Base-by-base conservation (phyloP, 2,797 vertebrate genomes). In the Pseudotriccus pelzelni region DNA sequence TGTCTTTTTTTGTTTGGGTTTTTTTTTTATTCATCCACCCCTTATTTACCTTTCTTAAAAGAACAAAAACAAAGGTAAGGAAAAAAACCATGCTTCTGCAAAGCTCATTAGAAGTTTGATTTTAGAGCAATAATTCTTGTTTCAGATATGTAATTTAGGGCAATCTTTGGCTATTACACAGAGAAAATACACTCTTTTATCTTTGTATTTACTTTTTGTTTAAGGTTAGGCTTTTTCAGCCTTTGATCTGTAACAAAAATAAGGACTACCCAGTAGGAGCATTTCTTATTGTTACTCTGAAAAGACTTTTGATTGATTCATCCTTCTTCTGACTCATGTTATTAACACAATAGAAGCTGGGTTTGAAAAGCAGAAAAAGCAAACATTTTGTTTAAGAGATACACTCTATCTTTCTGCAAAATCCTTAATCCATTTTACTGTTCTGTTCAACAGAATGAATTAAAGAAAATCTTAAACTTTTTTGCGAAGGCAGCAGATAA, bases 231-330 rank as follows among this genome's bases (percentile, higher is more conserved):
- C 20, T 79, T 93, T 84, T 85, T 72, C 69, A 80, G 87, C 32
- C 84, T 92, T 91, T 95, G 63, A 92, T 87, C 82, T 68, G 4
- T 50, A 90, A 79, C 27, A 75, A 73, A 90, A 85, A 27, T 66
- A 85, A 70, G 13, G 17, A 15, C 36, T 77, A 74, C 47, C 24
- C 68, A 70, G 50, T 6, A 82, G 27, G 43, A 74, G 82, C 56
- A 83, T 83, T 72, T 80, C 37, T 66, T 82, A 66, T 34, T 59
- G 47, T 79, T 74, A 74, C 19, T 92, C 74, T 53, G 17, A 50
- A 67, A 90, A 72, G 82, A 70, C 52, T 79, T 90, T 43, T 36
- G 84, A 93, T 86, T 80, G 75, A 94, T 85, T 91, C 74, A 78
- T 66, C 50, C 41, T 90, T 64, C 53, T 79, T 92, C 84, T 95